Evolutionary conservation across 1,140 invertebrate species (phyloP).

Genomic region (Acromyrmex echinatior): DNA sequence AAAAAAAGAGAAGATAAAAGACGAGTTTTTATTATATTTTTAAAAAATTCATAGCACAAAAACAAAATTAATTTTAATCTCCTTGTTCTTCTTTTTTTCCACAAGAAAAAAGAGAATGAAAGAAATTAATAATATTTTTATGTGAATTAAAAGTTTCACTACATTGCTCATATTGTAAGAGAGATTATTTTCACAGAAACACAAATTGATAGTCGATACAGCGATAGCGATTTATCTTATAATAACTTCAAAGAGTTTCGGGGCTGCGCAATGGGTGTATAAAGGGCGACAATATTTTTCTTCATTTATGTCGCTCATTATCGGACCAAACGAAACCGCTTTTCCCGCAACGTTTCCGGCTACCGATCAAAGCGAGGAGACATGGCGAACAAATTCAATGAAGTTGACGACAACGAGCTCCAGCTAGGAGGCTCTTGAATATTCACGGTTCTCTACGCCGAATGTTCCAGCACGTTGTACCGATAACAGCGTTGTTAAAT

Average conservation of each 20-base stretch:
- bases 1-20: neutral
- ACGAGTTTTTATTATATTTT: neutral
- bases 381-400: slow-evolving; percentile 66
- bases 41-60: neutral
- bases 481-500: slow-evolving; percentile 25
- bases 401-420: slow-evolving; percentile 48
- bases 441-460: slow-evolving; percentile 60
- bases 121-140: slow-evolving; percentile 1
- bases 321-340: neutral
- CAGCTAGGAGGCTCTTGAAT: slow-evolving; percentile 64
- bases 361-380: slow-evolving; percentile 63
- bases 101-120: neutral
- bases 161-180: neutral
- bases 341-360: slow-evolving; percentile 45
- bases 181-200: neutral
- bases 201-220: slow-evolving; percentile 42
- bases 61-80: neutral
- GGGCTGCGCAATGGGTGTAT: neutral
- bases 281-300: slow-evolving; percentile 51
- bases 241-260: slow-evolving; percentile 54
- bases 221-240: slow-evolving; percentile 31
- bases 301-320: slow-evolving; percentile 45
- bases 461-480: neutral
- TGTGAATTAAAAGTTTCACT: neutral
- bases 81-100: neutral